Conservation (phyloP, 2,797 vertebrate genomes). For the Lemur catta region DNA sequence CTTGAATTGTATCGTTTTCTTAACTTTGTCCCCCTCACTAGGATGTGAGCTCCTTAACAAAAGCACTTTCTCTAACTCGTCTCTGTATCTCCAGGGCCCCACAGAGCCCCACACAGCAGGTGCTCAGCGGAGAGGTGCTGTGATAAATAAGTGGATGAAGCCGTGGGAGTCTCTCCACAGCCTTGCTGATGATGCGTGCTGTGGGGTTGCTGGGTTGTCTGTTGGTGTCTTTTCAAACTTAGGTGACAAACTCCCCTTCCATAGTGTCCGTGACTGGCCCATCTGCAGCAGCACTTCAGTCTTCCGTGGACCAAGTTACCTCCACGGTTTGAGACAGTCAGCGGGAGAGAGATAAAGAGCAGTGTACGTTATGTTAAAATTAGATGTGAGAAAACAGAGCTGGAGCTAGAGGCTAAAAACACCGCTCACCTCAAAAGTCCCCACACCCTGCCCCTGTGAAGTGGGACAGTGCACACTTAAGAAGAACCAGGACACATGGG, state of each 20-base stretch:
- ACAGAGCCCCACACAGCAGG: not conserved
- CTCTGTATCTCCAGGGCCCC: not conserved
- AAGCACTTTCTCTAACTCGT: not conserved
- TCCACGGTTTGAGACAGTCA: not conserved
- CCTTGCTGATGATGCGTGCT: not conserved
- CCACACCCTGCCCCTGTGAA: fast-evolving
- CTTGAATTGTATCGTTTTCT: not conserved
- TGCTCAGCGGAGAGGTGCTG: not conserved
- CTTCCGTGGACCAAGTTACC: too few species aligned
- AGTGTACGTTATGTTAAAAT: not conserved
- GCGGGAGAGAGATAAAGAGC: not conserved
- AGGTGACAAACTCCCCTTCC: not conserved
- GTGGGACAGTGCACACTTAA: too few species aligned
- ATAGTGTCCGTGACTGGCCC: not conserved
- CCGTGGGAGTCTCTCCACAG: not conserved
- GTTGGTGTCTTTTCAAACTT: not conserved
- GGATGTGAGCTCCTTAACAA: not conserved
- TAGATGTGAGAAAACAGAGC: not conserved
- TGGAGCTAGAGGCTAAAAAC: not conserved
- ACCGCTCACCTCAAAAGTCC: not conserved
- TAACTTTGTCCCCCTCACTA: not conserved
- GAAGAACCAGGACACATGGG: not conserved
- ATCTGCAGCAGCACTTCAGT: not conserved
- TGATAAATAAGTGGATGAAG: not conserved
- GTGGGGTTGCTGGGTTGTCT: not conserved